Percentiles rank a stretch among this genome's conserved stretches.
phyloP scores from a whole-genome alignment of 30 jellyfish, hydroid and myxozoan genomes.

The Calvadosia cruxmelitensis region DNA sequence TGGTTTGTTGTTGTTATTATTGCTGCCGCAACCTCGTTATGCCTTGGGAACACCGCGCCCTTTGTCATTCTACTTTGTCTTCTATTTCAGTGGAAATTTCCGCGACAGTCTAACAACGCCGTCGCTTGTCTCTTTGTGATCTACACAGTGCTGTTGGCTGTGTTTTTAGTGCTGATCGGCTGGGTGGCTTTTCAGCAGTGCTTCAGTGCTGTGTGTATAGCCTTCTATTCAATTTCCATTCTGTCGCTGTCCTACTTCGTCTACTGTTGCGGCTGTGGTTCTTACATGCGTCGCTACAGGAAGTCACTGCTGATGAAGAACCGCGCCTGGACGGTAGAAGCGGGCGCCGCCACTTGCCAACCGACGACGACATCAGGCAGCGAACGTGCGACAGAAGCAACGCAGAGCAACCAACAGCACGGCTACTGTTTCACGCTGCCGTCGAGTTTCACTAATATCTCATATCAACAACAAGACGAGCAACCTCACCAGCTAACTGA shows the following conservation, averaged over 20 bases:
- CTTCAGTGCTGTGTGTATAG: slow-evolving; percentile 61
- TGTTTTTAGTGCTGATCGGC: slow-evolving; percentile 56
- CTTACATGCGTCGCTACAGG: slow-evolving; percentile 56
- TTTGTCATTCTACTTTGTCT: neutral
- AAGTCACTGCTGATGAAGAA: slow-evolving; percentile 63
- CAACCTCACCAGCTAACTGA: neutral
- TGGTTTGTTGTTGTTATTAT: too few species aligned
- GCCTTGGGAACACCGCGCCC: too few species aligned
- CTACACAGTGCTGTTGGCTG: slow-evolving; percentile 60
- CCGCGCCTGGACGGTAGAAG: slow-evolving; percentile 56
- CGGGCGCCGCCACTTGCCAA: slow-evolving; percentile 1
- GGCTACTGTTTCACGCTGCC: neutral
- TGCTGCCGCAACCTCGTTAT: too few species aligned
- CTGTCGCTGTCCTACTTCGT: slow-evolving; percentile 65
- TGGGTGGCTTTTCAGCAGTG: slow-evolving; percentile 95
- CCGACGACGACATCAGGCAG: too few species aligned
- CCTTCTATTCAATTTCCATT: slow-evolving; percentile 64
- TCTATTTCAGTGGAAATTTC: slow-evolving; percentile 66
- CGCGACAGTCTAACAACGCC: slow-evolving; percentile 54
- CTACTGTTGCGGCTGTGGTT: slow-evolving; percentile 88
- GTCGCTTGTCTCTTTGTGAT: slow-evolving; percentile 49
- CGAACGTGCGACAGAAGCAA: neutral
- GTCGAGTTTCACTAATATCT: neutral
- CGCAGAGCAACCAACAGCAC: neutral
- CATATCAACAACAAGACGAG: neutral